Evolutionary conservation across 1,140 invertebrate genomes (phyloP).

Genomic region (Drosophila persimilis): DNA sequence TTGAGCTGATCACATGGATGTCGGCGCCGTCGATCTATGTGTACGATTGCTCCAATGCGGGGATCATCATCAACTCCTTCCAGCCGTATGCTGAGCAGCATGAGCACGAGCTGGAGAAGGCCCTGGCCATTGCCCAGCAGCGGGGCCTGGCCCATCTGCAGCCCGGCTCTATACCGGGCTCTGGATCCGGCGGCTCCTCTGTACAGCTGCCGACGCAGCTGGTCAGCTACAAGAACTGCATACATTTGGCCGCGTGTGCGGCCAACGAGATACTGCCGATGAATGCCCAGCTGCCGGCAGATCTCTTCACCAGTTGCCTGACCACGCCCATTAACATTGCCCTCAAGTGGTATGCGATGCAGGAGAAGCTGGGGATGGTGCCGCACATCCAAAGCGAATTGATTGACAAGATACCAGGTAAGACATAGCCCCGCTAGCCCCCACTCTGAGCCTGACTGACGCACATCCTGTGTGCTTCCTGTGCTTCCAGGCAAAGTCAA

Average conservation of each 20-base stretch:
- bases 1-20: slow-evolving; percentile 99
- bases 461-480: not conserved
- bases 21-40: slow-evolving; percentile 99
- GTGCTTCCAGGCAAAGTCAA: slow-evolving; percentile 89
- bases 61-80: slow-evolving; percentile 97
- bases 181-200: not conserved
- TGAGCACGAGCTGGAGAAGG: slow-evolving; percentile 92
- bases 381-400: slow-evolving; percentile 91
- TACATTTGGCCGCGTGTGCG: slow-evolving; percentile 97
- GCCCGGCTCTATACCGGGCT: not conserved
- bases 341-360: slow-evolving; percentile 96
- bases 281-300: slow-evolving; percentile 99
- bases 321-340: slow-evolving; percentile 99
- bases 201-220: slow-evolving; percentile 36
- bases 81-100: slow-evolving; percentile 96
- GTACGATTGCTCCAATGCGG: slow-evolving; percentile 99
- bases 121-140: slow-evolving; percentile 47
- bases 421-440: not conserved
- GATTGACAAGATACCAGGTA: slow-evolving; percentile 94
- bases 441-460: too few species aligned
- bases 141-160: slow-evolving; percentile 15
- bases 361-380: slow-evolving; percentile 90
- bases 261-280: slow-evolving; percentile 96
- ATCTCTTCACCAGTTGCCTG: slow-evolving; percentile 98
- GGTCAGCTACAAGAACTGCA: slow-evolving; percentile 92